Conservation (phyloP, 2,113 vertebrate genomes). For the Gymnocephalus cernua region DNA sequence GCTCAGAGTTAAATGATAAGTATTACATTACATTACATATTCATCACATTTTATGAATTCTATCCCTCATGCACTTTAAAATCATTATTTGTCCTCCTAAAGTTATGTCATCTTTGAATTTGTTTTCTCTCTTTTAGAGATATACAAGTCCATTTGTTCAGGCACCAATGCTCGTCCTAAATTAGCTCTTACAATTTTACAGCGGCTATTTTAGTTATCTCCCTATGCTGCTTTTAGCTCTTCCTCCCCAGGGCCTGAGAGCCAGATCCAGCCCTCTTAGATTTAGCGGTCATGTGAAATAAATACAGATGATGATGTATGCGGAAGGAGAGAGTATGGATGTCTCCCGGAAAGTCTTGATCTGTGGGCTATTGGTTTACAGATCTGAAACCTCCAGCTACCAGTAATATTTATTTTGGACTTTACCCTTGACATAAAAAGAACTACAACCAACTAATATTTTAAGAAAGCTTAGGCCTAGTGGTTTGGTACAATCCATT, state of each 20-base stretch:
- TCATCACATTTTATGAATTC: background rate
- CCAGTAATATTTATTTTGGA: too few relatives aligned
- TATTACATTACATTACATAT: background rate
- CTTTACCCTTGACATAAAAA: too few relatives aligned
- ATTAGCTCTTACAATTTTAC: conserved; percentile 57
- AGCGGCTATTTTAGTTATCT: conserved; percentile 52
- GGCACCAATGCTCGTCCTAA: conserved; percentile 31
- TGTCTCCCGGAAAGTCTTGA: background rate
- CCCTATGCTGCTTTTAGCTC: conserved; percentile 50
- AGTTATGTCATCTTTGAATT: conserved; percentile 49
- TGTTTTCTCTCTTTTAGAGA: conserved; percentile 44
- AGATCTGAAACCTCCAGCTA: background rate
- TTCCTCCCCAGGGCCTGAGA: conserved; percentile 35
- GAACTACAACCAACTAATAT: too few relatives aligned
- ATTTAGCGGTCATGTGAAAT: conserved; percentile 27
- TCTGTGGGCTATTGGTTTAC: background rate
- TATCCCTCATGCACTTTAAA: conserved; percentile 23
- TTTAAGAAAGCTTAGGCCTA: too few relatives aligned
- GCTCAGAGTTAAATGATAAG: conserved; percentile 8
- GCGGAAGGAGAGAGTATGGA: background rate
- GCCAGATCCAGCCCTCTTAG: conserved; percentile 18
- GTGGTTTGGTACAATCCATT: too few relatives aligned
- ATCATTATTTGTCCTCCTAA: conserved; percentile 25
- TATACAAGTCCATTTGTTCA: conserved; percentile 41
- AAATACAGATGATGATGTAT: conserved; percentile 44